These are phyloP conservation scores for Ectemnius lituratus DNA, from an alignment of 2,888 invertebrate species.

Conservation along the genomic window DNA sequence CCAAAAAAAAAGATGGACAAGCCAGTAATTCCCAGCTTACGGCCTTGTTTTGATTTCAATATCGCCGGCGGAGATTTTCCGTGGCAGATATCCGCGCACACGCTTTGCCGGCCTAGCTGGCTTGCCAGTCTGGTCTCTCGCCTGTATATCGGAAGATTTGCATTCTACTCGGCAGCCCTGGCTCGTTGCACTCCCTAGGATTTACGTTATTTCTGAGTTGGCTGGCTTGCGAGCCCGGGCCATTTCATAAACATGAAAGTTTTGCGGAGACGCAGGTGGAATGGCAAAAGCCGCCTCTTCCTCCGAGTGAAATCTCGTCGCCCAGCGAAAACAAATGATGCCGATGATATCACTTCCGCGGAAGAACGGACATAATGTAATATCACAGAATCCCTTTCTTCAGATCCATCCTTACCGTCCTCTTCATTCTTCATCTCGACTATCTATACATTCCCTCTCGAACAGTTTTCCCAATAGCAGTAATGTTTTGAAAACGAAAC, in stretches of 20 bases:
- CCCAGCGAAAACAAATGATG: conserved; percentile 51
- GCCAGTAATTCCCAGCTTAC: conserved; percentile 24
- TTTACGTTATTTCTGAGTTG: conserved; percentile 60
- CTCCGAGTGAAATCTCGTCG: conserved; percentile 58
- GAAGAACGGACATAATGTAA: conserved; percentile 35
- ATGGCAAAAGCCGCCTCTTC: conserved; percentile 49
- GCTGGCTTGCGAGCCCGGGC: conserved; percentile 37
- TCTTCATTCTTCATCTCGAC: not conserved
- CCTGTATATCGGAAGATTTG: conserved; percentile 53
- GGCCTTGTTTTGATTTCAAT: conserved; percentile 49
- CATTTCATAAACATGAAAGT: conserved; percentile 67
- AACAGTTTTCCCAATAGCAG: not conserved
- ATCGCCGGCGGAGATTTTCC: conserved; percentile 32
- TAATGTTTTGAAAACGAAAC: too few relatives aligned
- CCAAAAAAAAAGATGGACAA: conserved; percentile 14
- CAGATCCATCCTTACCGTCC: not conserved
- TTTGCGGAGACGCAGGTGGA: conserved; percentile 59
- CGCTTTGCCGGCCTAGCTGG: conserved; percentile 19
- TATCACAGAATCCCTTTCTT: conserved; percentile 17
- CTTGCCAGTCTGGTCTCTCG: conserved; percentile 16
- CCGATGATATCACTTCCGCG: conserved; percentile 49
- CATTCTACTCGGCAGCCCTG: conserved; percentile 49
- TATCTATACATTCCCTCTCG: not conserved
- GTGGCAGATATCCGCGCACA: conserved; percentile 17
- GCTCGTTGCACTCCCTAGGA: conserved; percentile 49